A percentile compares a stretch with the other conserved stretches of the same genome.
These are phyloP conservation scores for Ictalurus furcatus DNA, from an alignment of 2,113 vertebrate genomes.

Conservation along the genomic window DNA sequence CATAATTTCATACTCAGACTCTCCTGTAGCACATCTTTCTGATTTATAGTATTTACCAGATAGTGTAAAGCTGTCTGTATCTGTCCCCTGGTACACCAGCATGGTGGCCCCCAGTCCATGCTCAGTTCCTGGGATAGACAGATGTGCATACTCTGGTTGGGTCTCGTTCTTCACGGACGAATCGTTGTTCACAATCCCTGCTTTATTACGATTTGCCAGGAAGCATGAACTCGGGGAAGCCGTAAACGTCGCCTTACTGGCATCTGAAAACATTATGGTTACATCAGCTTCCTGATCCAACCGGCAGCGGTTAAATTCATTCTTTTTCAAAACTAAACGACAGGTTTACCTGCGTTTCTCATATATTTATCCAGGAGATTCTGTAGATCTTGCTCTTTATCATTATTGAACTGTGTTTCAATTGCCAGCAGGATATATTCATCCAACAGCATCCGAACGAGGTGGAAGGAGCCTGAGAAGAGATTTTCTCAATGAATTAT, in stretches of 20 bases:
- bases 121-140: slow-evolving; percentile 76
- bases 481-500: slow-evolving; percentile 55
- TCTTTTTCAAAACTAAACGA: not conserved
- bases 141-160: slow-evolving; percentile 74
- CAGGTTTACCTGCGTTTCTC: slow-evolving; percentile 90
- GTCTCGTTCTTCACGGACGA: slow-evolving; percentile 89
- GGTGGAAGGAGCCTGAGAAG: slow-evolving; percentile 90
- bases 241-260: slow-evolving; percentile 92
- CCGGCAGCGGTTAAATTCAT: not conserved
- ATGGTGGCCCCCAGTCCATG: slow-evolving; percentile 68
- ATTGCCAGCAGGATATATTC: slow-evolving; percentile 96
- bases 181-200: slow-evolving; percentile 67
- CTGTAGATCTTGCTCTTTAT: slow-evolving; percentile 97
- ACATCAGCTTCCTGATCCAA: not conserved
- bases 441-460: slow-evolving; percentile 96
- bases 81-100: slow-evolving; percentile 71
- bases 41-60: slow-evolving; percentile 72
- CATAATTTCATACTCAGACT: not conserved
- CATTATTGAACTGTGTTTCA: slow-evolving; percentile 98
- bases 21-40: not conserved
- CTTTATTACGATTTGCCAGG: slow-evolving; percentile 91
- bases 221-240: slow-evolving; percentile 97
- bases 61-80: slow-evolving; percentile 72
- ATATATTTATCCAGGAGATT: slow-evolving; percentile 96
- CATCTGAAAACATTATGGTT: slow-evolving; percentile 75